Conservation (phyloP, 2,113 vertebrate species). For the Oophaga pumilio region DNA sequence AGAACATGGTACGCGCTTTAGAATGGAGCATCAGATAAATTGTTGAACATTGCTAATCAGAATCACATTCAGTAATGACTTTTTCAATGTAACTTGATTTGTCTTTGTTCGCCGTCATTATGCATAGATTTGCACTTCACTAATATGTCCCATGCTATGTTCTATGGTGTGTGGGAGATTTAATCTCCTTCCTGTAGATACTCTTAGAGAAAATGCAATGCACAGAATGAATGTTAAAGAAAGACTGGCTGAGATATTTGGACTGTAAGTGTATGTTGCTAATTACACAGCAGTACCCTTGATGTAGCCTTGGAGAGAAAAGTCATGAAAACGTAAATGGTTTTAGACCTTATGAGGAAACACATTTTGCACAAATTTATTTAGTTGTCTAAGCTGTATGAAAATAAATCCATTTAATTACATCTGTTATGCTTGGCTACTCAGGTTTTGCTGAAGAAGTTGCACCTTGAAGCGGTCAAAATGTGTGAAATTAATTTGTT, state of each 20-base stretch:
- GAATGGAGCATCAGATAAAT: not conserved
- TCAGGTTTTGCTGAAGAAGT: not conserved
- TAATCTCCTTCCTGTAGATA: conserved; percentile 5
- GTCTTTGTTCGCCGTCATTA: not conserved
- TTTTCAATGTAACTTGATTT: conserved; percentile 12
- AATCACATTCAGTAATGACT: not conserved
- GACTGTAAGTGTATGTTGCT: not conserved
- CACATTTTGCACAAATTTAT: not conserved
- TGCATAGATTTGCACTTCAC: not conserved
- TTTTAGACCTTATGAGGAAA: not conserved
- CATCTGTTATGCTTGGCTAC: not conserved
- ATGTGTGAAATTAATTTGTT: conserved; percentile 14
- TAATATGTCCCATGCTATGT: not conserved
- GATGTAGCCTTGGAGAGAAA: not conserved
- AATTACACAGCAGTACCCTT: not conserved
- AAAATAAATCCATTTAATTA: conserved; percentile 18
- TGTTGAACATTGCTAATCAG: not conserved
- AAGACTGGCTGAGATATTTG: conserved; percentile 1
- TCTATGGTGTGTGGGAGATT: not conserved
- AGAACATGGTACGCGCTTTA: not conserved
- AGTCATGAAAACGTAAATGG: not conserved
- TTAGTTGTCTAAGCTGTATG: not conserved
- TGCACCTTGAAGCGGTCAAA: not conserved
- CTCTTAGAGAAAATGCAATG: not conserved
- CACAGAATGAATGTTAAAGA: not conserved